These are phyloP conservation scores for Ailurus styani DNA, from an alignment of 2,113 vertebrate genomes.

Conservation along the genomic window DNA sequence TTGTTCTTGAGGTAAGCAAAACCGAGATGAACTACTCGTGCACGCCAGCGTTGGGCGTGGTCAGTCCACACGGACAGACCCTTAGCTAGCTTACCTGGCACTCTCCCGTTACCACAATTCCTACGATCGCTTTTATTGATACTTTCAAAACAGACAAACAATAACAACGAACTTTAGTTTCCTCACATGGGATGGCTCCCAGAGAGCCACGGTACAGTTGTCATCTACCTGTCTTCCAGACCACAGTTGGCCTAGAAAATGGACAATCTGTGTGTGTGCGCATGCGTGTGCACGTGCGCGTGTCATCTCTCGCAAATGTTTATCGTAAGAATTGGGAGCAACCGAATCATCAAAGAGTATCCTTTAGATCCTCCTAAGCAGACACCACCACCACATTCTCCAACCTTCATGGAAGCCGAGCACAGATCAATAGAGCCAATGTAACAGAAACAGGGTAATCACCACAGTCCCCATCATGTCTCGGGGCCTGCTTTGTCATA, in stretches of 20 bases:
- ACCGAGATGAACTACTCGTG: background rate
- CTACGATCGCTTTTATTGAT: background rate
- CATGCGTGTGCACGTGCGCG: background rate
- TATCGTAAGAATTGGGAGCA: background rate
- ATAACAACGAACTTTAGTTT: background rate
- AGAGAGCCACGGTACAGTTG: background rate
- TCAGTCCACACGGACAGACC: fast-evolving
- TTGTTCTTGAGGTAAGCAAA: background rate
- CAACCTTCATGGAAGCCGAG: background rate
- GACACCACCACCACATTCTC: background rate
- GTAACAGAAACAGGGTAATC: background rate
- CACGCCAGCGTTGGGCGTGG: fast-evolving
- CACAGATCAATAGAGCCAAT: background rate
- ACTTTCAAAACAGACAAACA: background rate
- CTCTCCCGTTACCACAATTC: background rate
- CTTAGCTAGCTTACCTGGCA: background rate
- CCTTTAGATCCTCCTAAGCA: background rate
- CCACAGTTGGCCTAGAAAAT: background rate
- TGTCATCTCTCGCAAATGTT: background rate
- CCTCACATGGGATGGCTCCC: background rate
- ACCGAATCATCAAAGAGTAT: background rate
- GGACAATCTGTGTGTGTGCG: too few species aligned
- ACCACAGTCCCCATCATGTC: fast-evolving
- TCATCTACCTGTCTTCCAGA: background rate
- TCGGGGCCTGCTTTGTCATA: too few species aligned